Conservation (phyloP, 2,113 vertebrate genomes). For the Athene noctua region DNA sequence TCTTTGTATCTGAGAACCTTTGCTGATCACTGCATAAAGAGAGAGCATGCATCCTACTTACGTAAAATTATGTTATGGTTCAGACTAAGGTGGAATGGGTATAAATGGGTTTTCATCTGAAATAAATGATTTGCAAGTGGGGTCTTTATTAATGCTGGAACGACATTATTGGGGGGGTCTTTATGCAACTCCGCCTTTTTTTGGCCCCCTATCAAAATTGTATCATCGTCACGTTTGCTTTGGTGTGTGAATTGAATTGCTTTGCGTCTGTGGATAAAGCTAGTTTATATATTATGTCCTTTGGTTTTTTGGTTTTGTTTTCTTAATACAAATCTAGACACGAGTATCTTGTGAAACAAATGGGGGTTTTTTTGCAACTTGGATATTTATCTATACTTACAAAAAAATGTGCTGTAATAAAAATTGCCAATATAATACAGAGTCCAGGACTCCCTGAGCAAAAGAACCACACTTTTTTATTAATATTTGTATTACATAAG, state of each 20-base stretch:
- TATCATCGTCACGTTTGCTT: not conserved
- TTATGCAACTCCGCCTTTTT: not conserved
- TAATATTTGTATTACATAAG: not conserved
- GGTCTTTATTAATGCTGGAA: not conserved
- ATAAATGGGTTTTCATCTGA: not conserved
- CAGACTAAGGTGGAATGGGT: slow-evolving; percentile 17
- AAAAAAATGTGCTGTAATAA: not conserved
- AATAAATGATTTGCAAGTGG: not conserved
- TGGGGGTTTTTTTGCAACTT: not conserved
- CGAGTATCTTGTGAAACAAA: not conserved
- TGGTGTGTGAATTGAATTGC: not conserved
- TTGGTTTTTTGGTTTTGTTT: not conserved
- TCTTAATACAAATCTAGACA: not conserved
- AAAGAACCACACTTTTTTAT: not conserved
- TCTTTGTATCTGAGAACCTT: slow-evolving; percentile 10
- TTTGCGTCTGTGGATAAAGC: not conserved
- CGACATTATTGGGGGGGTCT: not conserved
- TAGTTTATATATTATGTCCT: not conserved
- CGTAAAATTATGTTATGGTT: not conserved
- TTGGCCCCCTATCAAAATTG: not conserved
- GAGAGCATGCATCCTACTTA: not conserved
- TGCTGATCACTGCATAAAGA: not conserved
- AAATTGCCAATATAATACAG: not conserved
- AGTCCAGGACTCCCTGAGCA: not conserved
- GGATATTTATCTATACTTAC: not conserved